Conservation (phyloP, 1,140 invertebrate species). For the Brachionus rotundiformis region DNA sequence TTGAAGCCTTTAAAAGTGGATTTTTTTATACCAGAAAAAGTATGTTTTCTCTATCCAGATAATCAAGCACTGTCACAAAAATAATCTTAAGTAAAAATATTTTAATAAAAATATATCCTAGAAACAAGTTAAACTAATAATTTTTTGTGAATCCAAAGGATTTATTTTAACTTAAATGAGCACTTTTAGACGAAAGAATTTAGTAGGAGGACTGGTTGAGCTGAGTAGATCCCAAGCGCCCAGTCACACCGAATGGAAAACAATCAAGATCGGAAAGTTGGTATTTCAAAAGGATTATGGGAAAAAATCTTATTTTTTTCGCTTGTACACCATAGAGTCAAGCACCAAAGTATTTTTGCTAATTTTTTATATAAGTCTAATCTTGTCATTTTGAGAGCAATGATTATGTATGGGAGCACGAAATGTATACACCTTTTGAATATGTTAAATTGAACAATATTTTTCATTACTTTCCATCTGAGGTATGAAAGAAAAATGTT, state of each 20-base stretch:
- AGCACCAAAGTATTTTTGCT: slow-evolving; percentile 15
- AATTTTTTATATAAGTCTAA: background rate
- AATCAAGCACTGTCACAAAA: no score
- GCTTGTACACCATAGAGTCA: background rate
- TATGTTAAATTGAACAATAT: slow-evolving; percentile 12
- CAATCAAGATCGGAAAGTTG: background rate
- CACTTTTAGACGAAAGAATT: background rate
- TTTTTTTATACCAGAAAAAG: no score
- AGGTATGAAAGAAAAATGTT: background rate
- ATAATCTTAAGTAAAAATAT: no score
- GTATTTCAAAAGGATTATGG: slow-evolving; percentile 43
- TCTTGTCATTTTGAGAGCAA: background rate
- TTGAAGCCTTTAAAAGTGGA: no score
- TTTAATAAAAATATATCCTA: no score
- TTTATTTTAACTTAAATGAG: background rate
- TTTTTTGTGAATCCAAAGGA: background rate
- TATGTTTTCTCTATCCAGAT: no score
- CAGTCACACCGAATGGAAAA: background rate
- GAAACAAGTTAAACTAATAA: no score
- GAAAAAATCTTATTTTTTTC: slow-evolving; percentile 30
- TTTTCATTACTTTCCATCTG: slow-evolving; percentile 26
- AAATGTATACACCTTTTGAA: slow-evolving; percentile 41
- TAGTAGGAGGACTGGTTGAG: slow-evolving; percentile 24
- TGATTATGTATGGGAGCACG: slow-evolving; percentile 32
- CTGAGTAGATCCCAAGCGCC: background rate